Percentiles rank a stretch among this genome's conserved stretches.
Conservation (phyloP, 2,113 vertebrate species). For the Calyptommatus sinebrachiatus region DNA sequence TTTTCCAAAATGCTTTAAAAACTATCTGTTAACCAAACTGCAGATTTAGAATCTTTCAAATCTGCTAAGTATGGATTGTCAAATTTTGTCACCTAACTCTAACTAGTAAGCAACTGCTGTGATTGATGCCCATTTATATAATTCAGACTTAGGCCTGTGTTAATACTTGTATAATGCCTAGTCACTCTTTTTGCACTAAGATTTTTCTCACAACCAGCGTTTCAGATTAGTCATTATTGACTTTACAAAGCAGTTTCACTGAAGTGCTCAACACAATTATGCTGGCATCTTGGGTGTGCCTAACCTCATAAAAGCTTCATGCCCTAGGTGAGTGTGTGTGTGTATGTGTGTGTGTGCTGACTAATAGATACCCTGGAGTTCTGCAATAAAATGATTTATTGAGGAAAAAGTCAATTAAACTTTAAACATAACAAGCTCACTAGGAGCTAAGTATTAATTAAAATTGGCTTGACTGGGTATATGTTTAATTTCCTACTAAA, state of each 20-base stretch:
- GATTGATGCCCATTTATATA: too few species aligned
- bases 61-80: too few species aligned
- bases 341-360: neutral
- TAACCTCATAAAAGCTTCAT: conserved; percentile 25
- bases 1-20: too few species aligned
- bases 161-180: conserved; percentile 7
- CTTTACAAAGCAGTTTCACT: neutral
- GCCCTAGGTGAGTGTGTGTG: neutral
- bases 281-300: neutral
- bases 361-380: conserved; percentile 22
- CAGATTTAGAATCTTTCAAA: too few species aligned
- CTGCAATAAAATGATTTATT: conserved; percentile 41
- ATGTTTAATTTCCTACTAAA: conserved; percentile 34
- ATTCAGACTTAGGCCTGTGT: neutral
- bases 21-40: too few species aligned
- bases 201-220: neutral
- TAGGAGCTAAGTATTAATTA: conserved; percentile 24
- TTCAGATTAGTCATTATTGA: neutral
- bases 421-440: conserved; percentile 26
- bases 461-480: conserved; percentile 24
- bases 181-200: conserved; percentile 26
- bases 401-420: conserved; percentile 36
- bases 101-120: too few species aligned
- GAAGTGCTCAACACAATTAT: neutral
- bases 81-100: too few species aligned